phyloP scores from a whole-genome alignment of 2,888 invertebrate genomes.

The Aphidoletes aphidimyza region DNA sequence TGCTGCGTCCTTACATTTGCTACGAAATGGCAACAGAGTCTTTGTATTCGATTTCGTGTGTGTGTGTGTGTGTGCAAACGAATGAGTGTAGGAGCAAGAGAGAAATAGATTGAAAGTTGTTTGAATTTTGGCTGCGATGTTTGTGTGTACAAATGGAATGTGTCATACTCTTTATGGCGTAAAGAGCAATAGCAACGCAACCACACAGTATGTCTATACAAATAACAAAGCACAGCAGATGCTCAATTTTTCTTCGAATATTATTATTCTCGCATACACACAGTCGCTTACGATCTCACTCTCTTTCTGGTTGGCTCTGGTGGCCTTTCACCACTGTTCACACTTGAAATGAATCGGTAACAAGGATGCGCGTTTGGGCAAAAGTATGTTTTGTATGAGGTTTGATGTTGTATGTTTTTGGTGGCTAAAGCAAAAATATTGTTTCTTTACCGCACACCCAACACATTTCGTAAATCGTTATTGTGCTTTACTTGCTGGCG shows the following conservation, averaged over 20 bases:
- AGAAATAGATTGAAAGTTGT: constrained; percentile 8
- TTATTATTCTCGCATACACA: neutral
- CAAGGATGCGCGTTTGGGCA: neutral
- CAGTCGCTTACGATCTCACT: neutral
- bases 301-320: neutral
- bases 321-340: neutral
- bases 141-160: neutral
- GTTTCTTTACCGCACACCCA: constrained; percentile 36
- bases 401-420: constrained; percentile 39
- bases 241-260: constrained; percentile 34
- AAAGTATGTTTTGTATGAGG: constrained; percentile 28
- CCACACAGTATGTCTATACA: constrained; percentile 1
- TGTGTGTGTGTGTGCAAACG: neutral
- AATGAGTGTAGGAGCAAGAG: neutral
- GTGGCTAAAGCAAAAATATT: constrained; percentile 36
- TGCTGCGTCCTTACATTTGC: no score
- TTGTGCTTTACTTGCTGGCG: constrained; percentile 9
- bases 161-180: neutral
- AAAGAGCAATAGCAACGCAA: neutral
- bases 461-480: constrained; percentile 49
- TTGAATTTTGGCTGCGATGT: neutral
- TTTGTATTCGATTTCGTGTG: no score
- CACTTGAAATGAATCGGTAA: constrained; percentile 29
- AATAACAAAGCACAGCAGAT: constrained; percentile 36
- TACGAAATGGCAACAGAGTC: no score